Conservation (phyloP, 2,797 vertebrate species). For the Neosilurus hyrtlii region DNA sequence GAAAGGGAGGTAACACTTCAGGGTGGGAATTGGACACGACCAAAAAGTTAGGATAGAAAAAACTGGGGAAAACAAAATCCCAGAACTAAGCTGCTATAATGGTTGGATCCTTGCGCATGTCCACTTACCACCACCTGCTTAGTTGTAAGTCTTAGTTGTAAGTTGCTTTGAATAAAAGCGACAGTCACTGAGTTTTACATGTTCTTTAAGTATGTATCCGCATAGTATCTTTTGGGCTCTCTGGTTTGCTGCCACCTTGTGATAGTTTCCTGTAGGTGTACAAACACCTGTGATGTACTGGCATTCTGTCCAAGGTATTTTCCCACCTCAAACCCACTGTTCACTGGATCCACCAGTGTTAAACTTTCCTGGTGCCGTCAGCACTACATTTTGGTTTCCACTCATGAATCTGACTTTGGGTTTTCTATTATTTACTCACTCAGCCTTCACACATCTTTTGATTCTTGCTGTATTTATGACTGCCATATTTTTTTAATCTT, state of each 20-base stretch:
- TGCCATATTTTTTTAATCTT: not conserved
- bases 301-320: no score
- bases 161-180: not conserved
- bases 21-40: no score
- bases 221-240: not conserved
- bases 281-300: not conserved
- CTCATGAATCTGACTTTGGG: not conserved
- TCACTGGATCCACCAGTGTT: not conserved
- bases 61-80: not conserved
- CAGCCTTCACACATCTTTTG: not conserved
- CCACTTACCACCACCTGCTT: not conserved
- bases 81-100: not conserved
- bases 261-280: not conserved
- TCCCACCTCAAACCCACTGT: not conserved
- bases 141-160: not conserved
- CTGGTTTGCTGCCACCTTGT: not conserved
- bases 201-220: not conserved
- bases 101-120: not conserved
- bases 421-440: not conserved
- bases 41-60: no score
- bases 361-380: not conserved
- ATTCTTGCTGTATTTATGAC: not conserved
- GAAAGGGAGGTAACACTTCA: no score
- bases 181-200: not conserved
- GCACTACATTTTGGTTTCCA: not conserved